A percentile compares a stretch with the other conserved stretches of the same genome.
Conservation (phyloP, 2,113 vertebrate species). For the Ramphastos sulfuratus region DNA sequence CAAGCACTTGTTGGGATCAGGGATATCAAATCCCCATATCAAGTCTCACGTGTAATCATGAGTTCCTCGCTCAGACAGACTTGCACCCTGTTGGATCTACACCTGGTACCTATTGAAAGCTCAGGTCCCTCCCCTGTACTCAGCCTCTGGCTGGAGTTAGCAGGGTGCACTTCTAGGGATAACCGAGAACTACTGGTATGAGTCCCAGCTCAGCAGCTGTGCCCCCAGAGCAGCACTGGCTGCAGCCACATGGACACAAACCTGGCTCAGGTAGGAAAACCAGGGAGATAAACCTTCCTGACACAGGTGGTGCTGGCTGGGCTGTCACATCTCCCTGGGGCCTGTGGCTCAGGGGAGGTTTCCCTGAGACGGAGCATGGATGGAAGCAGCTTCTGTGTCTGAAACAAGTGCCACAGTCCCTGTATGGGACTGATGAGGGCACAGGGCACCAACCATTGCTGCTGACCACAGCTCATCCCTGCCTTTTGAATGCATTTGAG, state of each 20-base stretch:
- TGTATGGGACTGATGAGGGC: fast-evolving
- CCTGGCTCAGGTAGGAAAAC: neutral
- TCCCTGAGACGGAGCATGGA: neutral
- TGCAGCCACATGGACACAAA: neutral
- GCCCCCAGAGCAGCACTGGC: fast-evolving
- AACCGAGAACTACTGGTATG: neutral
- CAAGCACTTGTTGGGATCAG: neutral
- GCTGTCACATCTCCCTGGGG: neutral
- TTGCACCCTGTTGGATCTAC: neutral
- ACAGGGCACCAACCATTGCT: fast-evolving
- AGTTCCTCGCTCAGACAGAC: fast-evolving
- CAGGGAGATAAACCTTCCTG: neutral
- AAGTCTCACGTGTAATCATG: neutral
- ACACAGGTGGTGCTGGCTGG: neutral
- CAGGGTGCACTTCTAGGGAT: neutral
- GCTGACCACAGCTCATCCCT: neutral
- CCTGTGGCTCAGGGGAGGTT: neutral
- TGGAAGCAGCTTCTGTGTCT: neutral
- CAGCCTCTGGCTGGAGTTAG: neutral
- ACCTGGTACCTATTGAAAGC: neutral
- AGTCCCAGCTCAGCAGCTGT: neutral
- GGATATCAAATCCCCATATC: neutral
- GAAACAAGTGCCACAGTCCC: neutral
- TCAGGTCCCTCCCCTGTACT: neutral
- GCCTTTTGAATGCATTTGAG: fast-evolving